Base-by-base conservation (phyloP, 2,113 vertebrate genomes). In the Dascyllus trimaculatus region DNA sequence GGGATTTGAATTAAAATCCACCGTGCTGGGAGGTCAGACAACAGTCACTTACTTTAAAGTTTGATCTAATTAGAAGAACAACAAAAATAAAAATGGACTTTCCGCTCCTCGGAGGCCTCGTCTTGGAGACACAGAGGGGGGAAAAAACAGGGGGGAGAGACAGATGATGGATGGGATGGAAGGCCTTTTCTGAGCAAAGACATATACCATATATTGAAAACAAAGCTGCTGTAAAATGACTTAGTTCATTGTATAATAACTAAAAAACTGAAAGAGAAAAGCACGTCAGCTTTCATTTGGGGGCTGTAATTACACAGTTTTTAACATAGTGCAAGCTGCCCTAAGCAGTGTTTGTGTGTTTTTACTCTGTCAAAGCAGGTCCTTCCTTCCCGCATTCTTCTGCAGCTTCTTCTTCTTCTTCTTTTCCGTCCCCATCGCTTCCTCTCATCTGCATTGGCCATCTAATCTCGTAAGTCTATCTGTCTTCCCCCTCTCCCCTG, bases 381-480 rank as follows among this genome's bases (percentile, higher is more conserved):
- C 63, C n/a, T n/a, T n/a, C n/a, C n/a, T 56, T 35, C 40, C 49
- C 40, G 40, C 43, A 32, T 11, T 17, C 17, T 49, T 21, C 26
- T 69, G n/a, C 49, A 29, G 48, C 48, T 35, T 32, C 53, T 14
- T 22, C 48, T 29, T 24, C 0, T 0, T 63, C 13, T 22, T 52
- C 29, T 25, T 0, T 0, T 63, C 25, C 15, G 2, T 60, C 66
- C 57, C 21, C 61, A 49, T 77, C 67, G 71, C 75, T 22, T n/a
- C 53, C 46, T 76, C 78, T 89, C 75, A 87, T 90, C 71, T 82
- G 52, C 45, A 62, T 82, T 63, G 67, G 49, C 70, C 62, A 89
- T 82, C 81, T 88, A 61, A 88, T 92, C 84, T 85, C 19, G 40
- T 76, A 81, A 62, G 68, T 85, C 78, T 76, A 71, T 80, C 84